Base-by-base conservation (phyloP, 2,888 invertebrate species). In the Autographa gamma region DNA sequence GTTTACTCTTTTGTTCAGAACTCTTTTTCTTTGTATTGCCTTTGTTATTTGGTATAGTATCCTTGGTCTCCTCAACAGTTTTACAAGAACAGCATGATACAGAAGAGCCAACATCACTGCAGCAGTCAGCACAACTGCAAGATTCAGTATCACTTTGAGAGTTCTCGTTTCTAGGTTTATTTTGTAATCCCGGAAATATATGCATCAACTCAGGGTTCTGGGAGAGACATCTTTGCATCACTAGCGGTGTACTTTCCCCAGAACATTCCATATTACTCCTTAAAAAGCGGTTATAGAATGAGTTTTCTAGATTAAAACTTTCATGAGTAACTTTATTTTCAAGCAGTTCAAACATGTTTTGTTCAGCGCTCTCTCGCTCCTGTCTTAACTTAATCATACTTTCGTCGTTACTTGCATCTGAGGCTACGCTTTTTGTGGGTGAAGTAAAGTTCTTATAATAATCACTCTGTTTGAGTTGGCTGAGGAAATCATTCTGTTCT, bases 271-370 rank as follows among this genome's bases (percentile, higher is more conserved):
- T 78, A 65, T 90, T 87, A 70, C 77, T 91, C 76, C 89, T 92
- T 69, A 97, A 85, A 75, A 97, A 96, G 19, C 95, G 95, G 66
- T 94, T 91, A 32, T 97, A 96, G 62, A 97, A 96, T 62, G 97
- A 97, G 54, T 97, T 97, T 63, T 97, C 96, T 74, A 97, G 96
- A 86, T 96, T 97, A 81, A 98, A 97, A 86, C 97, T 97, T 31
- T 97, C 97, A 87, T 96, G 96, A 61, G 96, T 95, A 7, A 97
- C 97, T 89, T 97, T 97, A 83, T 97, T 96, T 91, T 98, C 98
- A 48, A 98, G 91, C 8, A 97, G 89, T 86, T 98, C 98, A 92
- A 98, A 98, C 86, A 98, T 96, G 73, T 96, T 96, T 76, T 98
- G 95, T 86, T 98, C 98, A 43, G 97, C 97, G 2, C 91, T 81